Evolutionary conservation across 2,797 vertebrate species (phyloP), one percentile per base, ranked within the genome.

Genomic region (Eulemur rubriventer): DNA sequence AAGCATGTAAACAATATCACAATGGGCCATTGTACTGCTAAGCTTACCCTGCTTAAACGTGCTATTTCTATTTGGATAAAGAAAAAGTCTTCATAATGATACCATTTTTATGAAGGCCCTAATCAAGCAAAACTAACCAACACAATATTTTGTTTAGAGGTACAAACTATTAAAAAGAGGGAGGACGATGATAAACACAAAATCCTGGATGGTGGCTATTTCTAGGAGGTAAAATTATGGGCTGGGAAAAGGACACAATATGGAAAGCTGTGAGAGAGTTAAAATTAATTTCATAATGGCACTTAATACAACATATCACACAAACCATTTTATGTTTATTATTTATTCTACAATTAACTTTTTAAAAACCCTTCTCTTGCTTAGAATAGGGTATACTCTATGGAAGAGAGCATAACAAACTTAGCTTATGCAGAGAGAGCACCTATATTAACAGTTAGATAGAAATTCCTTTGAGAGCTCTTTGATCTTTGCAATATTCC

Each of bases 111-210:
- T 59, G 50, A 96, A 96, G 67, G 30, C 55, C 81, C 22, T 90
- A 90, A 95, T 95, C 92, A 97, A 87, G 83, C 26, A 87, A 94
- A 96, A 92, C 70, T 82, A 95, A 96, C 43, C 80, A 92, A 90
- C 43, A 81, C 26, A 95, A 78, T 95, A 89, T 79, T 96, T 79
- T 63, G 20, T 84, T 95, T 94, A 91, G 43, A 28, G 35, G 11
- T 38, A 81, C 67, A 90, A 48, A 46, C 17, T 92, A 88, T 33
- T 69, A 63, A 80, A 93, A 88, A 35, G 35, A 35, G 30, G 18
- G 26, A 41, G 17, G 8, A 1, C 1, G 81, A 72, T 65, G 38
- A 87, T 41, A 85, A 80, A 91, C 52, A 88, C 87, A 93, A 84
- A 78, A 69, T 72, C 61, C n/a, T 43, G 43, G 55, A 87, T 30